Base-by-base conservation (phyloP, 2,797 vertebrate species). In the Alcedo atthis region DNA sequence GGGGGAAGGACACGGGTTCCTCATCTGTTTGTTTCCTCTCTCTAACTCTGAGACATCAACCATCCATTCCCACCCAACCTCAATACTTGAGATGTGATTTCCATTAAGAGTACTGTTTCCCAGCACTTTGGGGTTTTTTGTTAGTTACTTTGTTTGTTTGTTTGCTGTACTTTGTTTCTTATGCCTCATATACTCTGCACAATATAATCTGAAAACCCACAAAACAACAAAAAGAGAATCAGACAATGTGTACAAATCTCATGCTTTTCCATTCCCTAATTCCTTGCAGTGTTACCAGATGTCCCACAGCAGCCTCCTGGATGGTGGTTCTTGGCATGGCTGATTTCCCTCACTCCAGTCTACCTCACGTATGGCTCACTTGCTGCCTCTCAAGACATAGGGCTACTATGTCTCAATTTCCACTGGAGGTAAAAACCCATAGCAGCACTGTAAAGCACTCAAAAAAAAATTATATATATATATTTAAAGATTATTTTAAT, bases 221-320 rank as follows among this genome's bases (percentile, higher is more conserved):
- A 54, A 54, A 54, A n/a, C 51, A 54, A n/a, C 17, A 19, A 54
- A 51, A 54, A 19, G 5, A 55, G 15, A 78, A 61, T 3, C 33
- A 81, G 49, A 81, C 61, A 88, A 61, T 91, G n/a, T 1, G 1
- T 45, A 74, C 33, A 91, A 83, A 40, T 8, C 46, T 21, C 48
- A 77, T 33, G 21, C n/a, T 93, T 92, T 89, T 85, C 45, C 35
- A 43, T 74, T 19, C 32, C 30, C 16, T 70, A n/a, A 19, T 11
- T 86, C 54, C 32, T 91, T 81, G 64, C 78, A 83, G 51, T 57
- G 51, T 48, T 92, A 85, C 81, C 80, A 92, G 79, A 92, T 92
- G 78, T 77, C 49, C 67, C 28, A 55, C 15, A 57, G 30, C 49
- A 84, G 40, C 49, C 26, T 91, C 21, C 53, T 86, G 83, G 42